Percentiles rank a stretch among this genome's conserved stretches.
Conservation (phyloP, 64 coral and sea anemone species). For the Stylophora pistillata region DNA sequence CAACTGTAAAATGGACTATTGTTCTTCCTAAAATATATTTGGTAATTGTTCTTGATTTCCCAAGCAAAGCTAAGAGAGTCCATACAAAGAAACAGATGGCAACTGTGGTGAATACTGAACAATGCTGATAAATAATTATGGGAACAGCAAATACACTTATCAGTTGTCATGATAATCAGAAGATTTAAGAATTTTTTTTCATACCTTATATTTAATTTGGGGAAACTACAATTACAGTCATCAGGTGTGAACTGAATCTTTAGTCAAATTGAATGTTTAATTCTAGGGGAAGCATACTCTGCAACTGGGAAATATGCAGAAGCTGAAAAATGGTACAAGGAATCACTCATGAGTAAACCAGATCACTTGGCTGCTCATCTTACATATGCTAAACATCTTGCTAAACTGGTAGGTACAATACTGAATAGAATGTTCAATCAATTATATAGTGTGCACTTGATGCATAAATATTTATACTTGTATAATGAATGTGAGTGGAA, state of each 20-base stretch:
- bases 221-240: background rate
- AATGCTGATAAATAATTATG: no score
- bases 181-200: background rate
- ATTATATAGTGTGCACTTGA: background rate
- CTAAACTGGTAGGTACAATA: conserved; percentile 54
- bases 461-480: no score
- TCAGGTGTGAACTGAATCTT: background rate
- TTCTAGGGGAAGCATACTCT: conserved; percentile 78
- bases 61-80: no score
- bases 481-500: no score
- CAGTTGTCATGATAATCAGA: no score
- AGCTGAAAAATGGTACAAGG: conserved; percentile 85
- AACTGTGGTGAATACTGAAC: no score
- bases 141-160: no score
- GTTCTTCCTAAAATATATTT: no score
- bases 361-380: conserved; percentile 84
- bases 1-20: no score
- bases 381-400: conserved; percentile 73
- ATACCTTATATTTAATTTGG: no score
- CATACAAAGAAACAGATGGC: no score
- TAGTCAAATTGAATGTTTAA: background rate
- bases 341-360: conserved; percentile 73
- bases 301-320: conserved; percentile 43
- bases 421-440: background rate
- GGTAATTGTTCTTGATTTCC: no score